phyloP scores from a whole-genome alignment of 2,888 invertebrate species.

The Drosophila nr. fundita region DNA sequence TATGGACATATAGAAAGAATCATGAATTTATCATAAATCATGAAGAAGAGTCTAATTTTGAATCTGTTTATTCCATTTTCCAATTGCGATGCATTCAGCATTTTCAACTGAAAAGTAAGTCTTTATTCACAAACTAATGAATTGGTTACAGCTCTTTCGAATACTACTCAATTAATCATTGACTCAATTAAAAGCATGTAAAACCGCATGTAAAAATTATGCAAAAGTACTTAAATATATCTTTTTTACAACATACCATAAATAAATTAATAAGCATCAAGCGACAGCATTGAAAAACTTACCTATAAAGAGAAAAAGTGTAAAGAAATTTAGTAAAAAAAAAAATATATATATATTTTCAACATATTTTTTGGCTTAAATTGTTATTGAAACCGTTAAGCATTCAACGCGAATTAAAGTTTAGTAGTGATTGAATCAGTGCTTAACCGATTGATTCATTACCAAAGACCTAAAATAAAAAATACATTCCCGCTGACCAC shows the following conservation, averaged over 20 bases:
- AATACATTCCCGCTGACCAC: slow-evolving; percentile 34
- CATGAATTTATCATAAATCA: background rate
- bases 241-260: slow-evolving; percentile 57
- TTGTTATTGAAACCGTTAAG: slow-evolving; percentile 3
- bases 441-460: slow-evolving; percentile 16
- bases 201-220: background rate
- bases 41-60: background rate
- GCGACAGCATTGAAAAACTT: slow-evolving; percentile 49
- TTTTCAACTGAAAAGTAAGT: background rate
- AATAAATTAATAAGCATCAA: slow-evolving; percentile 39
- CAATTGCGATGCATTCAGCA: background rate
- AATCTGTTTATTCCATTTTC: background rate
- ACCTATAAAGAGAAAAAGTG: slow-evolving; percentile 60
- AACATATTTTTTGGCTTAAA: slow-evolving; percentile 11
- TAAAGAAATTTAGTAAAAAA: slow-evolving; percentile 5
- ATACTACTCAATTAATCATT: background rate
- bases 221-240: slow-evolving; percentile 8
- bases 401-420: slow-evolving; percentile 23
- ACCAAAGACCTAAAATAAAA: slow-evolving; percentile 1
- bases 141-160: background rate
- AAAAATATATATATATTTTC: background rate
- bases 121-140: background rate
- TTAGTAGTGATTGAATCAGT: slow-evolving; percentile 28
- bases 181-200: background rate
- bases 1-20: background rate